These are phyloP conservation scores for Misgurnus anguillicaudatus DNA, from an alignment of 2,113 vertebrate genomes.

Conservation along the genomic window DNA sequence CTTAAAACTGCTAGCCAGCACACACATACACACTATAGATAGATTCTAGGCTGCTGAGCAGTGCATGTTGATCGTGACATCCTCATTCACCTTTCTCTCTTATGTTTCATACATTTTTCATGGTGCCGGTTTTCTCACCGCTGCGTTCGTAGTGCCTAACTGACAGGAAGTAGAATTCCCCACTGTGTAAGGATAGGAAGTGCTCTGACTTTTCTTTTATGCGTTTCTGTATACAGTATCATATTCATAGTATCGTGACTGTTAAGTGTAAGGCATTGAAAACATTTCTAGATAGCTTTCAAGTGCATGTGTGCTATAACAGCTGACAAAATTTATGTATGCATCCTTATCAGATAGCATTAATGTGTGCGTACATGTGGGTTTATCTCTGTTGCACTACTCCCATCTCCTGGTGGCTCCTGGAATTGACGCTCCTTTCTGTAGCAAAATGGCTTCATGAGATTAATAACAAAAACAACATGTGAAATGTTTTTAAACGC, in stretches of 20 bases:
- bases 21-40: conserved; percentile 45
- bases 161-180: conserved; percentile 34
- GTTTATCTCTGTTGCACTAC: conserved; percentile 44
- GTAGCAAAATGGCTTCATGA: background rate
- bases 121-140: conserved; percentile 47
- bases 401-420: conserved; percentile 58
- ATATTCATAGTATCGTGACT: conserved; percentile 39
- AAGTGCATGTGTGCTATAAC: conserved; percentile 25
- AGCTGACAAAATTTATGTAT: conserved; percentile 11
- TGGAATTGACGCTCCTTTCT: background rate
- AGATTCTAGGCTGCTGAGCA: conserved; percentile 54
- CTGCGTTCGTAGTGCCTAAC: conserved; percentile 50
- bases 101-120: conserved; percentile 69
- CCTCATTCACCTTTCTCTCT: conserved; percentile 57
- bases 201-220: conserved; percentile 33
- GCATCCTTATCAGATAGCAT: background rate
- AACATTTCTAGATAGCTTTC: conserved; percentile 31
- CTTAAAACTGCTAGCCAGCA: conserved; percentile 24
- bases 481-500: background rate
- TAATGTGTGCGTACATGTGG: background rate
- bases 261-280: conserved; percentile 46
- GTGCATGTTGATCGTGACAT: conserved; percentile 64
- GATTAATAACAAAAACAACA: background rate
- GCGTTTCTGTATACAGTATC: conserved; percentile 36
- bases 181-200: conserved; percentile 10